Conservation (phyloP, 2,888 invertebrate genomes). For the Drosophila kambysellisi region DNA sequence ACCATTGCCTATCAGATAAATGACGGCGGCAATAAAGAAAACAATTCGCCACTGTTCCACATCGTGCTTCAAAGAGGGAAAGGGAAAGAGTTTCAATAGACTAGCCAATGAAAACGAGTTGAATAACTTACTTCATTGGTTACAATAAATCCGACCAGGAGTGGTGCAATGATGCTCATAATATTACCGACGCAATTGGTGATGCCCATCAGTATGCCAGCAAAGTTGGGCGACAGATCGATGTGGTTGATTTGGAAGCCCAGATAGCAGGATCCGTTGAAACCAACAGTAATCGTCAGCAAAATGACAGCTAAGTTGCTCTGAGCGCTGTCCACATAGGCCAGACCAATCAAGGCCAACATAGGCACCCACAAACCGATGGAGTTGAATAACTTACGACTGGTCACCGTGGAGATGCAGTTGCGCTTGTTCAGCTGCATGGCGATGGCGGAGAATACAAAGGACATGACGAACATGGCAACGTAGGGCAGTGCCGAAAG, state of each 20-base stretch:
- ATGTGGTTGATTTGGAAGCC: constrained; percentile 94
- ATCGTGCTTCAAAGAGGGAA: constrained; percentile 86
- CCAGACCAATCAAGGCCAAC: constrained; percentile 88
- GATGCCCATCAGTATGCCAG: constrained; percentile 93
- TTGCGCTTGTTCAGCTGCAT: constrained; percentile 85
- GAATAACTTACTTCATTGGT: constrained; percentile 87
- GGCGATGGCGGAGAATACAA: constrained; percentile 89
- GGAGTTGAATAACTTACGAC: constrained; percentile 87
- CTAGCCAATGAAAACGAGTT: constrained; percentile 84
- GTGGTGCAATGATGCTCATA: constrained; percentile 92
- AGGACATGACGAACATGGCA: constrained; percentile 90
- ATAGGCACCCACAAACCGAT: constrained; percentile 90
- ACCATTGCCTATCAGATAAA: constrained; percentile 89
- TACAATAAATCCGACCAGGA: constrained; percentile 90
- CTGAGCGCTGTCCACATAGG: constrained; percentile 85
- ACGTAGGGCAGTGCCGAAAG: constrained; percentile 91
- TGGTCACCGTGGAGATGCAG: constrained; percentile 79
- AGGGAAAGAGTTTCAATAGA: constrained; percentile 26
- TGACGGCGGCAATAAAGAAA: constrained; percentile 90
- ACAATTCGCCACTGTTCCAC: constrained; percentile 90
- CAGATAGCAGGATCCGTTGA: constrained; percentile 91
- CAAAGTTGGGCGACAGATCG: constrained; percentile 93
- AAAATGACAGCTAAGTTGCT: constrained; percentile 87
- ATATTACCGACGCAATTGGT: constrained; percentile 92
- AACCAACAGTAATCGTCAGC: constrained; percentile 90